Base-by-base conservation (phyloP, 1,140 invertebrate genomes). In the Heterodera schachtii region DNA sequence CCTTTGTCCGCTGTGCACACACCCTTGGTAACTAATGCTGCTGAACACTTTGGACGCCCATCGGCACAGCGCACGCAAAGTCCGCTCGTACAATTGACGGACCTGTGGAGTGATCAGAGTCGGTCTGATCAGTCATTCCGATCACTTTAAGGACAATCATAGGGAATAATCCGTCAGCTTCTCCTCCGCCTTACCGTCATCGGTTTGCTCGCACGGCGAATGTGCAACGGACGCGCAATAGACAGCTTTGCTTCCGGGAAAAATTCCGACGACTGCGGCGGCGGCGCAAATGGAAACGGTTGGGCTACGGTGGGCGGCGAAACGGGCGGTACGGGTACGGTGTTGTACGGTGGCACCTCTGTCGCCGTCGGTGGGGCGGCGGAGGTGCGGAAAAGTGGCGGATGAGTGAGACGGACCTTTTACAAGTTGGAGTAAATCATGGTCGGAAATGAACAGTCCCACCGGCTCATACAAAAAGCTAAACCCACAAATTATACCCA, bases 41-140 rank as follows among this genome's bases (percentile, higher is more conserved):
- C 83, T 85, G 83, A 89, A 88, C 52, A 89, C 81, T 57, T 82
- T 81, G 9, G 89, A 82, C 43, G 90, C 69, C 88, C 89, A 89
- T 19, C 75, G 82, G 78, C 88, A 89, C 13, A 89, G 75, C 6
- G 88, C 82, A 41, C 83, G 80, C 19, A 89, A 64, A 3, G 87
- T 90, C 41, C 87, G 80, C 69, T 90, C 88, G 79, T 90, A 90
- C 21, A 89, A 76, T 76, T 88, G 81, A 77, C 80, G 69, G 7
- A 85, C 83, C 44, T 77, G 70, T 52, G 43, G n/a, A 66, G 41
- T 21, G 41, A 49, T 49, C 47, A 49, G 9, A 60, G 13, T 60
- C 57, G 3, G 11, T 4, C 57, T 4, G 19, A 60, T 60, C 57
- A 60, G 47, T 49, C 47, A 49, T 49, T 49, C 47, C 9, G 57